phyloP scores from a whole-genome alignment of 2,113 vertebrate species.

The Zosterops japonicus region DNA sequence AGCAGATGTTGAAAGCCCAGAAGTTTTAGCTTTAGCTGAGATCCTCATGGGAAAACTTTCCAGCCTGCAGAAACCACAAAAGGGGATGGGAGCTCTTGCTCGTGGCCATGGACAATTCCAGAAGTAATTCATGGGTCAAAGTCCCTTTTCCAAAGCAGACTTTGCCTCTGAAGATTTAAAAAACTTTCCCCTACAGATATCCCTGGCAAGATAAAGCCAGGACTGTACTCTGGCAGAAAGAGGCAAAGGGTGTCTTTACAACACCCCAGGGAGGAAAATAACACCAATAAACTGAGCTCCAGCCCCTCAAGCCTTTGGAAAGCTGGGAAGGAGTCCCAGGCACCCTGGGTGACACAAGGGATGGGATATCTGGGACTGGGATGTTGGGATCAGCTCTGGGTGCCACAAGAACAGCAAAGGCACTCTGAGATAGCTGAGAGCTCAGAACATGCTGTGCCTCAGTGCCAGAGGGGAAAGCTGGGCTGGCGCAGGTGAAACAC shows the following conservation, averaged over 20 bases:
- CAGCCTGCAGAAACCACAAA: background rate
- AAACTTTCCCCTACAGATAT: background rate
- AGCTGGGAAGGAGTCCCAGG: background rate
- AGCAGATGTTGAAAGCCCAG: background rate
- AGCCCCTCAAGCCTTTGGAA: background rate
- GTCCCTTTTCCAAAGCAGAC: background rate
- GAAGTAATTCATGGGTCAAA: background rate
- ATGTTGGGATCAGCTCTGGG: background rate
- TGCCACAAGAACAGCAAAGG: background rate
- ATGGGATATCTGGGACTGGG: rapidly evolving
- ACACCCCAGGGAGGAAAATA: background rate
- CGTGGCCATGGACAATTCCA: background rate
- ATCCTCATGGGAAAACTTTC: background rate
- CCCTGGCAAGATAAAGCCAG: background rate
- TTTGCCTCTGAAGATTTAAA: background rate
- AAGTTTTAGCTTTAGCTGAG: background rate
- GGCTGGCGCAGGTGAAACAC: background rate
- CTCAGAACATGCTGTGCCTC: rapidly evolving
- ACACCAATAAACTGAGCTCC: background rate
- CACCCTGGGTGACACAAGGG: background rate
- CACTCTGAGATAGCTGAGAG: rapidly evolving
- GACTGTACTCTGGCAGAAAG: rapidly evolving
- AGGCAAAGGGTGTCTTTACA: background rate
- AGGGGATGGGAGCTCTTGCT: background rate
- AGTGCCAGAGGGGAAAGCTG: background rate